These are phyloP conservation scores for Salvelinus alpinus DNA, from an alignment of 2,113 vertebrate species.

Conservation along the genomic window DNA sequence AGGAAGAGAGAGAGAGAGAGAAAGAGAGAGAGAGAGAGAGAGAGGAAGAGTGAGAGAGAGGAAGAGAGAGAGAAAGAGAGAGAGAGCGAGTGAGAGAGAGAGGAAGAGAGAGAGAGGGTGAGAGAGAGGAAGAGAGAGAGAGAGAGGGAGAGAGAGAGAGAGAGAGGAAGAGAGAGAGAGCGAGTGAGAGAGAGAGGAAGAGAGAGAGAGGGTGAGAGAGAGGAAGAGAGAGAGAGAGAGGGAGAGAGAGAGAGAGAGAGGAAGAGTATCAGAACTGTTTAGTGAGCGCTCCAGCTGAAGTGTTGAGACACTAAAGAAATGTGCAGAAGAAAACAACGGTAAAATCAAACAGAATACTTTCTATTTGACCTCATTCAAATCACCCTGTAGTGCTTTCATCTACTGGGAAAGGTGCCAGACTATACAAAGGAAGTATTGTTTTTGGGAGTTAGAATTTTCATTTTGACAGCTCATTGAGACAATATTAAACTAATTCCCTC, in stretches of 20 bases:
- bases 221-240: background rate
- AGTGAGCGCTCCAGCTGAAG: constrained; percentile 16
- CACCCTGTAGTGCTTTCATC: constrained; percentile 39
- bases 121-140: background rate
- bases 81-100: background rate
- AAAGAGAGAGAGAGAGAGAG: background rate
- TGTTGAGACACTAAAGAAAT: constrained; percentile 16
- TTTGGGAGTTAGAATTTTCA: background rate
- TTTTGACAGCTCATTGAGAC: constrained; percentile 14
- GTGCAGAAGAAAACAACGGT: constrained; percentile 1
- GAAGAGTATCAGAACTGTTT: background rate
- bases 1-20: background rate
- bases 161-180: background rate
- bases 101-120: background rate
- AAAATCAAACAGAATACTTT: constrained; percentile 54
- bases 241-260: background rate
- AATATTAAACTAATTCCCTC: constrained; percentile 1
- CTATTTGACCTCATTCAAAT: constrained; percentile 33
- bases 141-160: background rate
- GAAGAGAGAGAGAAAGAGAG: background rate
- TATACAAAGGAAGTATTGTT: constrained; percentile 22
- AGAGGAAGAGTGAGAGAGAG: background rate
- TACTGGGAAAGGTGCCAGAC: constrained; percentile 41
- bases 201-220: background rate
- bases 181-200: background rate